These are phyloP conservation scores for Nomada lathburiana DNA, from an alignment of 2,888 invertebrate species.

Conservation along the genomic window DNA sequence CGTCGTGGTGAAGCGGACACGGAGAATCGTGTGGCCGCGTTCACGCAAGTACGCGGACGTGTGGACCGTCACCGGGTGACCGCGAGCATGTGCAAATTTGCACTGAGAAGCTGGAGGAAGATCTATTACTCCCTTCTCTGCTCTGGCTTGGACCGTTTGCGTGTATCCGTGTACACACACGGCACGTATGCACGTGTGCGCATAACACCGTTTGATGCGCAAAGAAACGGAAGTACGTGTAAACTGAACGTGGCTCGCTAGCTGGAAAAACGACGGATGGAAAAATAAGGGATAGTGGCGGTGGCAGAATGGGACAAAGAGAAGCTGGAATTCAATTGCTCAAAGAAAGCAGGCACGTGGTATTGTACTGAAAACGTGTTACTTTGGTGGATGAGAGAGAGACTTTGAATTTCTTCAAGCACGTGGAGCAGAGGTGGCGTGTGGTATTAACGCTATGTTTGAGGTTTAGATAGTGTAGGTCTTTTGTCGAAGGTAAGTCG, in stretches of 20 bases:
- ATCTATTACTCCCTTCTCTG: slow-evolving; percentile 71
- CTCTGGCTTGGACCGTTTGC: slow-evolving; percentile 7
- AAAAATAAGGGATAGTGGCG: slow-evolving; percentile 36
- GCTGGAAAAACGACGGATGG: slow-evolving; percentile 25
- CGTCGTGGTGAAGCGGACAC: slow-evolving; percentile 50
- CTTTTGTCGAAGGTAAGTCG: too few relatives aligned
- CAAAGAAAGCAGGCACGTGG: not conserved
- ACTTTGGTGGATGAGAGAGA: not conserved
- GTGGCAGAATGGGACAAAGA: slow-evolving; percentile 19
- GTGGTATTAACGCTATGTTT: too few relatives aligned
- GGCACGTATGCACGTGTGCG: not conserved
- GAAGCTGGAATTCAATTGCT: slow-evolving; percentile 35
- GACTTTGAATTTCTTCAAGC: not conserved
- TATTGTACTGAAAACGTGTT: slow-evolving; percentile 11
- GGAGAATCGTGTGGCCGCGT: slow-evolving; percentile 41
- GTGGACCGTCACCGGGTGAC: slow-evolving; percentile 61
- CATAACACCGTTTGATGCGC: slow-evolving; percentile 21
- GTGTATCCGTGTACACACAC: slow-evolving; percentile 12
- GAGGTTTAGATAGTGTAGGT: too few relatives aligned
- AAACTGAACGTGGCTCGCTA: slow-evolving; percentile 34
- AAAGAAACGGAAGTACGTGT: slow-evolving; percentile 41
- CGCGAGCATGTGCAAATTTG: slow-evolving; percentile 73
- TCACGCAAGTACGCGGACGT: slow-evolving; percentile 48
- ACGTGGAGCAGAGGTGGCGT: not conserved
- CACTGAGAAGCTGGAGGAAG: slow-evolving; percentile 66